Base-by-base conservation (phyloP, 2,888 invertebrate genomes). In the Cetonia aurata region DNA sequence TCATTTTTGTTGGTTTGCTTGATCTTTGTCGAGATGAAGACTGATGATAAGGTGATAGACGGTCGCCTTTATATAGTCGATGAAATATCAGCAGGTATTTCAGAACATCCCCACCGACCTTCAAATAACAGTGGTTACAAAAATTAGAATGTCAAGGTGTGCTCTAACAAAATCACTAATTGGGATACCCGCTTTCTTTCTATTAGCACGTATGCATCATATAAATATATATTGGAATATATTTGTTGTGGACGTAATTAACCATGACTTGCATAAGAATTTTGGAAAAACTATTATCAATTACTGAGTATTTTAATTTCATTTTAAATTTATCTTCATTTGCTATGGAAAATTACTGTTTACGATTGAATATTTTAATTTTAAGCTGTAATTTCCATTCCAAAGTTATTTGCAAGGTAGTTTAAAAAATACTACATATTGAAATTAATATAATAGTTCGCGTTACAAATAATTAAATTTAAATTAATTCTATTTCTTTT, bases 1-100 rank as follows among this genome's bases (percentile, higher is more conserved):
- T 73, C 73, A 73, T 73, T 50, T 73, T 73, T 31, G 57, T 67
- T 70, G 65, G 42, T 62, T 70, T 33, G 15, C 56, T 62, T 12
- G 41, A 37, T 37, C 46, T 52, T 50, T 50, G n/a, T 48, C 50
- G 33, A 37, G 62, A 62, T 62, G 44, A 33, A 33, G 31, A 65
- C 62, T 65, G 52, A 65, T 65, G 62, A 65, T 46, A 67, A 55
- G 9, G 19, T 46, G 48, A 55, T 57, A 33, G 31, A 33, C 8
- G 48, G 17, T 19, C 55, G 55, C 57, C 67, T 33, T 67, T 67
- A 67, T 67, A 67, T 67, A 67, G 46, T 65, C 62, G 62, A 17
- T 50, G 50, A 48, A 50, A 65, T 65, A 60, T 60, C 46, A 44
- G 17, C 19, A 44, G 44, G 44, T 59, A 50, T 50, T 60, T 62